phyloP scores from a whole-genome alignment of 2,797 vertebrate species.

The Cirrhinus molitorella region DNA sequence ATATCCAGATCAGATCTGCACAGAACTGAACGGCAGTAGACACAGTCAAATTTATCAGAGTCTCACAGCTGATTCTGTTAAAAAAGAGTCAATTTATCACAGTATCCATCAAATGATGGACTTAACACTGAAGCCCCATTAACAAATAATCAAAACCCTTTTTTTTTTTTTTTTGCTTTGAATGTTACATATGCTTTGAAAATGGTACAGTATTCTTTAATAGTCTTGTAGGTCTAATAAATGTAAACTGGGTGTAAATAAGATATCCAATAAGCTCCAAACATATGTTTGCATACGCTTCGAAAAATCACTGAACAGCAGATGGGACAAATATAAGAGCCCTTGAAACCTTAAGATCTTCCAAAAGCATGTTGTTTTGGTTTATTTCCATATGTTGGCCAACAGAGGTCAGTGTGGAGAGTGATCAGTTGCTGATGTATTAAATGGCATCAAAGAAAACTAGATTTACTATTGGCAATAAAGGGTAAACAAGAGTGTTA shows the following conservation, averaged over 20 bases:
- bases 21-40: not conserved
- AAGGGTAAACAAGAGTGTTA: too few species aligned
- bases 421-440: not conserved
- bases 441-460: too few species aligned
- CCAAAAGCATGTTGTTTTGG: not conserved
- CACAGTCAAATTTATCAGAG: not conserved
- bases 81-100: not conserved
- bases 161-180: not conserved
- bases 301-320: too few species aligned
- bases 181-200: not conserved
- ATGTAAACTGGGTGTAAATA: not conserved
- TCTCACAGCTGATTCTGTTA: not conserved
- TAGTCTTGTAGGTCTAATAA: not conserved
- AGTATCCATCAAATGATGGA: not conserved
- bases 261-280: not conserved
- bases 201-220: not conserved
- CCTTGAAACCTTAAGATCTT: too few species aligned
- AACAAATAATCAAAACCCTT: not conserved
- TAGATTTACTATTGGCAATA: too few species aligned
- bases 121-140: not conserved
- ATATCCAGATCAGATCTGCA: conserved; percentile 3
- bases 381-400: not conserved
- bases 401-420: not conserved
- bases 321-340: too few species aligned
- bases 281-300: too few species aligned